A percentile compares a stretch with the other conserved stretches of the same genome.
These are phyloP conservation scores for Willisornis vidua DNA, from an alignment of 2,113 vertebrate genomes.

Conservation along the genomic window DNA sequence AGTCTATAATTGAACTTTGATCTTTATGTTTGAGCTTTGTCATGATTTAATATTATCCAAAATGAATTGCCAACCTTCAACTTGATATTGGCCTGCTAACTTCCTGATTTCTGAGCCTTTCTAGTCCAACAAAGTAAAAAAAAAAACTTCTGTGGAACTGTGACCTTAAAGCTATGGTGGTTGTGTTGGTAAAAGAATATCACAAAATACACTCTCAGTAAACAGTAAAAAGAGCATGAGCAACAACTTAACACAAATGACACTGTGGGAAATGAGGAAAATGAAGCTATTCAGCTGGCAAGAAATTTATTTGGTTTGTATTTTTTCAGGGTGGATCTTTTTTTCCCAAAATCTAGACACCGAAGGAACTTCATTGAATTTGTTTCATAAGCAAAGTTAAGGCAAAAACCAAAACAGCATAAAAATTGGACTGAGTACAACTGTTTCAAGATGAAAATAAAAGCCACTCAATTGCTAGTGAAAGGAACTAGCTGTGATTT, in stretches of 20 bases:
- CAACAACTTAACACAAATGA: not conserved
- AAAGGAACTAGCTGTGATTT: constrained; percentile 57
- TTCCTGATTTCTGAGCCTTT: constrained; percentile 67
- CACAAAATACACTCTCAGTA: constrained; percentile 44
- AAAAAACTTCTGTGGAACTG: not conserved
- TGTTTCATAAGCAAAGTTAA: constrained; percentile 50
- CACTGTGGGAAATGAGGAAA: constrained; percentile 35
- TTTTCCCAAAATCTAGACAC: constrained; percentile 24
- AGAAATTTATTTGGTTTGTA: constrained; percentile 10
- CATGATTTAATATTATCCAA: constrained; percentile 74
- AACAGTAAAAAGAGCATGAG: constrained; percentile 26
- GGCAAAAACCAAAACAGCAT: constrained; percentile 38
- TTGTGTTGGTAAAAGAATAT: constrained; percentile 49
- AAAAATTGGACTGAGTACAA: constrained; percentile 47
- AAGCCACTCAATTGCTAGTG: constrained; percentile 52
- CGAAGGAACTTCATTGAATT: not conserved
- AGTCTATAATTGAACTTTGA: constrained; percentile 76
- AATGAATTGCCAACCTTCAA: constrained; percentile 75
- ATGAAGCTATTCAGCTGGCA: constrained; percentile 45
- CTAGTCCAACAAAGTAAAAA: not conserved
- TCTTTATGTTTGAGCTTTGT: constrained; percentile 67
- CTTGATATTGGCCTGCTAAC: constrained; percentile 62
- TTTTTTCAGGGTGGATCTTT: not conserved
- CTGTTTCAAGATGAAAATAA: constrained; percentile 40
- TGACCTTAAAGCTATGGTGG: constrained; percentile 58